A percentile compares a stretch with the other conserved stretches of the same genome.
phyloP scores from a whole-genome alignment of 2,113 vertebrate genomes.

The Misgurnus mizolepis region DNA sequence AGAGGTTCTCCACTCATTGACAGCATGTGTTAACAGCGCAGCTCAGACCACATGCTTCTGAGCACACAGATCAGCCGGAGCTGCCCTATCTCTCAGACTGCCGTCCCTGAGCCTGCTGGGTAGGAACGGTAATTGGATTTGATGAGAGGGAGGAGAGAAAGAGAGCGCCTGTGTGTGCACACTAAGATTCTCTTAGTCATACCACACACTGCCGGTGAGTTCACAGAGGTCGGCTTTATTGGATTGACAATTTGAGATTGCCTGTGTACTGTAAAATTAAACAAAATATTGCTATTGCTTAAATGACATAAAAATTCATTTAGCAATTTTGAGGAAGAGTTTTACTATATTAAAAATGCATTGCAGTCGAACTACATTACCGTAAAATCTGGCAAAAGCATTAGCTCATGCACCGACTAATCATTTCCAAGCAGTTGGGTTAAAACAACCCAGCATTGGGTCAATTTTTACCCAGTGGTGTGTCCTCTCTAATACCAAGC shows the following conservation, averaged over 20 bases:
- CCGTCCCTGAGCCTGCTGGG: constrained; percentile 9
- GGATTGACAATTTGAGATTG: constrained; percentile 15
- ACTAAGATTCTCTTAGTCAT: constrained; percentile 19
- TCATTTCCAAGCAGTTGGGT: too few species aligned
- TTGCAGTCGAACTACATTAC: too few species aligned
- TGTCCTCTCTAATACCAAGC: too few species aligned
- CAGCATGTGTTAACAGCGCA: constrained; percentile 11
- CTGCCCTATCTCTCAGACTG: constrained; percentile 28
- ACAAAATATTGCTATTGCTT: constrained; percentile 17
- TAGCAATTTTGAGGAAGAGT: too few species aligned
- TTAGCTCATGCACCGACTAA: too few species aligned
- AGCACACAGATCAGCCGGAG: constrained; percentile 18
- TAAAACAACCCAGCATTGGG: too few species aligned
- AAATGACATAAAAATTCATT: not conserved
- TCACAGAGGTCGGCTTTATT: constrained; percentile 26
- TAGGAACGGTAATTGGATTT: constrained; percentile 27
- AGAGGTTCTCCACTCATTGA: not conserved
- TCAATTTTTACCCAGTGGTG: too few species aligned
- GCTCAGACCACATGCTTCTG: not conserved
- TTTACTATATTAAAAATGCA: too few species aligned
- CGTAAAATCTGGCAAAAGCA: too few species aligned
- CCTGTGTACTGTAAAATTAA: constrained; percentile 2
- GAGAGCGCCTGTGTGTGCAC: not conserved
- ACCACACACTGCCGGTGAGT: constrained; percentile 22
- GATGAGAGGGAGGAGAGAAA: constrained; percentile 37